A percentile compares a stretch with the other conserved stretches of the same genome.
These are phyloP conservation scores for Gadus chalcogrammus DNA, from an alignment of 2,113 vertebrate species.

Conservation along the genomic window DNA sequence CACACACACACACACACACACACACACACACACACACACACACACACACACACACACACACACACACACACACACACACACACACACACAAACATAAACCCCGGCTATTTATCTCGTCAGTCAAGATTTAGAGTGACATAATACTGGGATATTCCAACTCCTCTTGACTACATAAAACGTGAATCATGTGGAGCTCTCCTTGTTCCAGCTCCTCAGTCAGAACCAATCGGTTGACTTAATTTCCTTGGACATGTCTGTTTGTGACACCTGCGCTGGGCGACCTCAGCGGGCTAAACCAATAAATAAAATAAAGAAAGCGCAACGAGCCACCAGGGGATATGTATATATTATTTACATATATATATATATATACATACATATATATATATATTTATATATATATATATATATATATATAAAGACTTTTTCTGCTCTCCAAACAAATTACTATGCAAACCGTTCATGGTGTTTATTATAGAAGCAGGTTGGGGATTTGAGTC, in stretches of 20 bases:
- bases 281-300: slow-evolving; percentile 43
- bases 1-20: slow-evolving; percentile 6
- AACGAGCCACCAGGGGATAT: slow-evolving; percentile 42
- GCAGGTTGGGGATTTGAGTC: slow-evolving; percentile 22
- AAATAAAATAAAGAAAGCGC: slow-evolving; percentile 34
- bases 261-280: slow-evolving; percentile 59
- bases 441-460: slow-evolving; percentile 51
- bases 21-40: slow-evolving; percentile 1
- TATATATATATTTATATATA: no score
- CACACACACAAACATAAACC: not conserved
- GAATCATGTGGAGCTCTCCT: slow-evolving; percentile 54
- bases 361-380: no score
- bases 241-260: slow-evolving; percentile 53
- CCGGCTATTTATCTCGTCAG: slow-evolving; percentile 34
- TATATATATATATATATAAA: no score
- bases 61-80: not conserved
- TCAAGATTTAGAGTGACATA: slow-evolving; percentile 65
- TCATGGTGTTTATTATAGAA: slow-evolving; percentile 52
- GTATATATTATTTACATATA: not conserved
- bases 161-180: slow-evolving; percentile 61
- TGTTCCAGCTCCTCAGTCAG: slow-evolving; percentile 54
- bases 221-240: slow-evolving; percentile 60
- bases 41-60: not conserved
- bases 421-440: slow-evolving; percentile 30
- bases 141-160: slow-evolving; percentile 59